Base-by-base conservation (phyloP, 2,888 invertebrate species). In the Cyclophora albipunctata region DNA sequence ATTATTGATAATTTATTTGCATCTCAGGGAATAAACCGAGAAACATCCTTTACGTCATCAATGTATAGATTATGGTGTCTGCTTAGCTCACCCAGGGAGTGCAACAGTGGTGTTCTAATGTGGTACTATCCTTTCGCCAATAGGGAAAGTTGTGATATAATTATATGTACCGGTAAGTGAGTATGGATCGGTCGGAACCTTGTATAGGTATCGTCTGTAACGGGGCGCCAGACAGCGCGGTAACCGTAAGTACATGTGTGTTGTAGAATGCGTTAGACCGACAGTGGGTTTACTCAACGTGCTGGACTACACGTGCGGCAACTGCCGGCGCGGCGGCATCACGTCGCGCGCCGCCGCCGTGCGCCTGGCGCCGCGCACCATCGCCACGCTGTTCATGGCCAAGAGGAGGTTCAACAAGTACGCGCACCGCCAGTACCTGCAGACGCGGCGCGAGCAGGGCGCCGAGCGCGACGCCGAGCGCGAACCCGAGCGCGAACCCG, bases 321-420 rank as follows among this genome's bases (percentile, higher is more conserved):
- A 82, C 63, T 89, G 89, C 66, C 82, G 86, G 57, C 85, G 88
- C 71, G 84, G 87, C 66, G 88, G 87, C 52, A 87, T 87, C 75
- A 83, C 87, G 66, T 88, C 87, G 53, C 85, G 87, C 64, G 83
- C 87, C 7, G 87, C 87, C 55, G 87, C 87, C 66, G 87, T 81
- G 56, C 84, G 87, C 50, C 76, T 82, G 34, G 87, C 87, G 64
- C 87, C 87, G 67, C 80, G 87, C 53, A 88, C 87, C 65, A 85
- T 88, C 75, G 87, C 87, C 73, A 87, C 87, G 62, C 82, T 88
- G 49, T 88, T 88, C 82, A 88, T 88, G 87, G 87, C 87, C 69
- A 88, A 88, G 80, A 85, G 87, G 2, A 83, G 87, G 58, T 88
- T 88, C 84, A 88, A 88, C 84, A 87, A 87, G 76, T 88, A 88